phyloP scores from a whole-genome alignment of 1,140 invertebrate species.

The Babylonia areolata region DNA sequence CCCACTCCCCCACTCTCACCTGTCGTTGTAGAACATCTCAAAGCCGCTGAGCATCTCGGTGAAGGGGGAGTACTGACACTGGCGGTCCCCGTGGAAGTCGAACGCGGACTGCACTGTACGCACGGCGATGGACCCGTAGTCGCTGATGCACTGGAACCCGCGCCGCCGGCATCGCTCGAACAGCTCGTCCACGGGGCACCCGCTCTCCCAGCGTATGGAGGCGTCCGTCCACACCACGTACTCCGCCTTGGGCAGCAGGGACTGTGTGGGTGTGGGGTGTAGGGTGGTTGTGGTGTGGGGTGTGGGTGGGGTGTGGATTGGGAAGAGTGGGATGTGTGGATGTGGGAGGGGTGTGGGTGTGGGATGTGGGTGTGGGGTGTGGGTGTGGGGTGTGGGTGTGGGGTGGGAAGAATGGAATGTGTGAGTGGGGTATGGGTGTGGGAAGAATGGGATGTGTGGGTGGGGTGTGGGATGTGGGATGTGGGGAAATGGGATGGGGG shows the following conservation, averaged over 20 bases:
- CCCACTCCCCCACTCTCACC: not conserved
- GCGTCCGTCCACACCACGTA: constrained; percentile 25
- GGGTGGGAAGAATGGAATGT: too few species aligned
- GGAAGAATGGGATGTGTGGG: too few species aligned
- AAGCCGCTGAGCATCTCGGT: not conserved
- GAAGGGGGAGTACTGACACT: constrained; percentile 17
- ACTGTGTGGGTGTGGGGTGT: not conserved
- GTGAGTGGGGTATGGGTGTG: too few species aligned
- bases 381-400: too few species aligned
- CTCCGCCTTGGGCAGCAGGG: constrained; percentile 14
- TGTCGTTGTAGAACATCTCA: constrained; percentile 21
- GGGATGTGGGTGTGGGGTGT: too few species aligned
- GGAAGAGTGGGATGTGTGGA: too few species aligned
- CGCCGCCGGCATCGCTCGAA: not conserved
- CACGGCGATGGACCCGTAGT: constrained; percentile 8
- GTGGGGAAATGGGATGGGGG: too few species aligned
- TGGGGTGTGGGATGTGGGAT: too few species aligned
- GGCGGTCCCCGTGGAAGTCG: constrained; percentile 13
- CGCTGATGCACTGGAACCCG: not conserved
- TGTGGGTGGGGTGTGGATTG: too few species aligned
- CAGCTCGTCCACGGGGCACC: not conserved
- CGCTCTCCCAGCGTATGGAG: not conserved
- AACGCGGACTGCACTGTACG: not conserved
- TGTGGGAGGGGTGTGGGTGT: too few species aligned
- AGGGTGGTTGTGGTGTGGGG: too few species aligned